Evolutionary conservation across 92 coral and sea anemone genomes (phyloP).

Genomic region (Isaurus tuberculatus): DNA sequence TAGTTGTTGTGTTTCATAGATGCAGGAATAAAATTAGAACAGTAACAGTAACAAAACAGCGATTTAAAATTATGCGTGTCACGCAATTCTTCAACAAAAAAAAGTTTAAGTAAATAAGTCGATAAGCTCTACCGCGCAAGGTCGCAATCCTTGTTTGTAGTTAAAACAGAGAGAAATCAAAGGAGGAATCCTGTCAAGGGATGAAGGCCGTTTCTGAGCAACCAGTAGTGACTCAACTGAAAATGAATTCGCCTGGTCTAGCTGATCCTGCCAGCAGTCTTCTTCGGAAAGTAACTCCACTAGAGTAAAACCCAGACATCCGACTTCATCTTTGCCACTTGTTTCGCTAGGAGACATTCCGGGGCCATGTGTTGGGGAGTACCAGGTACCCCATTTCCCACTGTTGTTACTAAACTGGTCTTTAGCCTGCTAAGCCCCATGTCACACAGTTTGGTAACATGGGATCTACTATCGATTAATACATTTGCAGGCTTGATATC

Average conservation of each 20-base stretch:
- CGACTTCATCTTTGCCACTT: neutral
- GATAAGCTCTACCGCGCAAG: neutral
- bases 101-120: neutral
- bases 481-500: constrained; percentile 1
- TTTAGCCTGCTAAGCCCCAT: constrained; percentile 5
- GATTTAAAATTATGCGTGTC: neutral
- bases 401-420: constrained; percentile 8
- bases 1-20: neutral
- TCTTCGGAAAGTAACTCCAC: neutral
- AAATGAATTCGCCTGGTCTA: neutral
- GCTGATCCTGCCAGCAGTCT: neutral
- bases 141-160: constrained; percentile 2
- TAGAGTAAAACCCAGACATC: neutral
- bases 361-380: constrained; percentile 2
- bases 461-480: constrained; percentile 3
- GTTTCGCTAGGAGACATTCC: neutral
- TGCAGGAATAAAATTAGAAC: neutral
- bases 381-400: neutral
- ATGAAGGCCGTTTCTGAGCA: neutral
- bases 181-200: neutral
- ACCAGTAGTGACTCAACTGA: neutral
- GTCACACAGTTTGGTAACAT: constrained; percentile 4
- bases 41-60: neutral
- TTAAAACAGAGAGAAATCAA: neutral
- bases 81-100: neutral